phyloP scores from a whole-genome alignment of 2,888 invertebrate genomes.

The Thera obeliscata region DNA sequence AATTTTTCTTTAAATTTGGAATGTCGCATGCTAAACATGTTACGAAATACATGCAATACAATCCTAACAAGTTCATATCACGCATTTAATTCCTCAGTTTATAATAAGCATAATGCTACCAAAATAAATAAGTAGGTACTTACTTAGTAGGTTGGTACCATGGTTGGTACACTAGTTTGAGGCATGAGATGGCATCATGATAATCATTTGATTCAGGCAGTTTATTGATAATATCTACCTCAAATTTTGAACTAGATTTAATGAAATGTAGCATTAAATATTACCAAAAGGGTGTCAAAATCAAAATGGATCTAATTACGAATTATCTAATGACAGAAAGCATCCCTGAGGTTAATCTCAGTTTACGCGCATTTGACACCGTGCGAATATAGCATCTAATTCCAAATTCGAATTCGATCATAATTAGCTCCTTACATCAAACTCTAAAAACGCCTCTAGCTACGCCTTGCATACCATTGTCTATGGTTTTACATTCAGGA shows the following conservation, averaged over 20 bases:
- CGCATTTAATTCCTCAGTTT: conserved; percentile 8
- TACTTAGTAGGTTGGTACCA: too few relatives aligned
- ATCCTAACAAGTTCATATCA: conserved; percentile 19
- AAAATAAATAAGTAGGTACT: too few relatives aligned
- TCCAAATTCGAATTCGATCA: conserved; percentile 59
- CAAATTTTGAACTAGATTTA: too few relatives aligned
- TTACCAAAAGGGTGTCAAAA: neutral
- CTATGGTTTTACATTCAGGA: conserved; percentile 48
- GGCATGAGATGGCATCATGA: neutral
- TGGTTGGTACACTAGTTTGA: too few relatives aligned
- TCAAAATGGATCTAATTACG: neutral
- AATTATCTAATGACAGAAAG: conserved; percentile 48
- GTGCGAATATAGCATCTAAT: conserved; percentile 72
- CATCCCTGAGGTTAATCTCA: conserved; percentile 62
- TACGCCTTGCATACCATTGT: conserved; percentile 55
- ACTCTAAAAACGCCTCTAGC: conserved; percentile 46
- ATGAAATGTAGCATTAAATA: neutral
- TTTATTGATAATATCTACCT: too few relatives aligned
- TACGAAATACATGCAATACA: conserved; percentile 4
- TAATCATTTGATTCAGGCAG: too few relatives aligned
- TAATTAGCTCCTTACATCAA: conserved; percentile 63
- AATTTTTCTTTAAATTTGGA: too few relatives aligned
- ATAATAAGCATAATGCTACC: too few relatives aligned
- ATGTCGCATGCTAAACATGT: neutral
- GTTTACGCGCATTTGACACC: conserved; percentile 55